phyloP scores from a whole-genome alignment of 2,113 vertebrate genomes.

The Tachuris rubrigastra region DNA sequence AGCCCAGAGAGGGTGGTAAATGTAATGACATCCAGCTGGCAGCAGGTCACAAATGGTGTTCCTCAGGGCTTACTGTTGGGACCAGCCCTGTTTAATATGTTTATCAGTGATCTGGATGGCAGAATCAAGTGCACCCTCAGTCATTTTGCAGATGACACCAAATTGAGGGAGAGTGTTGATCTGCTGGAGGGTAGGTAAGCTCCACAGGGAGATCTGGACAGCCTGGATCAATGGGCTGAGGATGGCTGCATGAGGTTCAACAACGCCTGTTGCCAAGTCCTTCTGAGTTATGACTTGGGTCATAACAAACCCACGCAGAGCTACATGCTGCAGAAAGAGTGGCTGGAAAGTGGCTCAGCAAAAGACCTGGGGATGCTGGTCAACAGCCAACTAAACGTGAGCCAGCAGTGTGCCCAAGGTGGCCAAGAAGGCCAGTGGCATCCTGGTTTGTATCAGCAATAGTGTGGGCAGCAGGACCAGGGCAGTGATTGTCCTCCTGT shows the following conservation, averaged over 20 bases:
- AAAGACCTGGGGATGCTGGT: background rate
- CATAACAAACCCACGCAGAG: background rate
- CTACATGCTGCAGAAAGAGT: background rate
- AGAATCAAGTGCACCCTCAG: background rate
- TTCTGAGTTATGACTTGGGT: background rate
- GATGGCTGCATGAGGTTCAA: background rate
- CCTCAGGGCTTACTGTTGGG: background rate
- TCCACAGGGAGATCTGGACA: background rate
- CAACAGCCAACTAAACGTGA: background rate
- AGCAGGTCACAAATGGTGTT: background rate
- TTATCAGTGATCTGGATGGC: background rate
- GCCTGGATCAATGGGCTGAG: background rate
- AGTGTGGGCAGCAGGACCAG: background rate
- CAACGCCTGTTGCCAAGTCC: rapidly evolving
- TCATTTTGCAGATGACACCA: background rate
- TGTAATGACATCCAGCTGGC: background rate
- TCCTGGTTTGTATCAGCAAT: background rate
- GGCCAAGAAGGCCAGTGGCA: background rate
- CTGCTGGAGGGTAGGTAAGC: background rate
- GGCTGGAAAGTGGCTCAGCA: background rate
- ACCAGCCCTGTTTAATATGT: background rate
- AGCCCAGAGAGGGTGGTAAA: background rate
- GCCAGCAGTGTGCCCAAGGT: background rate
- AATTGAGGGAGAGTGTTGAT: background rate
- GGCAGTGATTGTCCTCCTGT: background rate